These are phyloP conservation scores for Fabriciana adippe DNA, from an alignment of 2,888 invertebrate genomes.

Conservation along the genomic window DNA sequence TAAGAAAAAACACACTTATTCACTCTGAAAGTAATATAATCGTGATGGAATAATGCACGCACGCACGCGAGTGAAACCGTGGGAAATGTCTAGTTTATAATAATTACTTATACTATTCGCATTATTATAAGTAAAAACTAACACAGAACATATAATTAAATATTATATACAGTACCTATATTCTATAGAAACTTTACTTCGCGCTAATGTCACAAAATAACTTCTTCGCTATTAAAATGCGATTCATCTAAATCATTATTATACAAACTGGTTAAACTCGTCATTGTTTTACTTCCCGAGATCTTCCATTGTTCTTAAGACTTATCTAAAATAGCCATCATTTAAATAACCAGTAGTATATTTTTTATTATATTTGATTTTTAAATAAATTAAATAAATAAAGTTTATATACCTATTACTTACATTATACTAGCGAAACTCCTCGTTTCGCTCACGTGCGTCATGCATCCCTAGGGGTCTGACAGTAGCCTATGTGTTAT, in stretches of 20 bases:
- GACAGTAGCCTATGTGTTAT: too few relatives aligned
- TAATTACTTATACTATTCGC: too few relatives aligned
- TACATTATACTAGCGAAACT: too few relatives aligned
- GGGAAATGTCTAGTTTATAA: too few relatives aligned
- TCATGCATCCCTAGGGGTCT: too few relatives aligned
- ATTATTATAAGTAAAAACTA: too few relatives aligned
- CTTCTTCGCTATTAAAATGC: constrained; percentile 19
- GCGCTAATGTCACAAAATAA: constrained; percentile 7
- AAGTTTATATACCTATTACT: neutral
- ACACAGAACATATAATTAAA: neutral
- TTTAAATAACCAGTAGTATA: constrained; percentile 53
- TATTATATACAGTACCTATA: neutral
- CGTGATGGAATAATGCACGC: too few relatives aligned
- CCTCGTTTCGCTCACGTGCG: too few relatives aligned
- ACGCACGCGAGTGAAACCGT: too few relatives aligned
- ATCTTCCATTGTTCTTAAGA: constrained; percentile 39
- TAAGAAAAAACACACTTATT: too few relatives aligned
- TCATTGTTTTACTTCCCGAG: constrained; percentile 34
- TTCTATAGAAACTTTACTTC: neutral
- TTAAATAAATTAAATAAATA: constrained; percentile 8
- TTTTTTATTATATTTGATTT: constrained; percentile 26
- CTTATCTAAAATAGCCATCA: constrained; percentile 48
- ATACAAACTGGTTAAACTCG: constrained; percentile 19
- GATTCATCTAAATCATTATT: constrained; percentile 23
- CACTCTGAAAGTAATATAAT: too few relatives aligned